Percentiles rank a stretch among this genome's conserved stretches.
These are phyloP conservation scores for Incurvaria masculella DNA, from an alignment of 2,888 invertebrate species.

Conservation along the genomic window DNA sequence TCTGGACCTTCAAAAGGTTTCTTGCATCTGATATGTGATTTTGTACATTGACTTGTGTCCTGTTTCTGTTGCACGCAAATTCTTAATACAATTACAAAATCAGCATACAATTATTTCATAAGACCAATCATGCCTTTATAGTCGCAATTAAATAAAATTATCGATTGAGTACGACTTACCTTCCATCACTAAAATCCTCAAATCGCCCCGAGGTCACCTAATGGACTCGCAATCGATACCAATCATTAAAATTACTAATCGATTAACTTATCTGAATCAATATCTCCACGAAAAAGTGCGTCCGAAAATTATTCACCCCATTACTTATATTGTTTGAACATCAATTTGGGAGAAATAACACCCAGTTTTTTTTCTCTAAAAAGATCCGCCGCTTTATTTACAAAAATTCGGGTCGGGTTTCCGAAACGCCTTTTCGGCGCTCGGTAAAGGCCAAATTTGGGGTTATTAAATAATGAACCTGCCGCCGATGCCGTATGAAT, in stretches of 20 bases:
- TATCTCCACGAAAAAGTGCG: not conserved
- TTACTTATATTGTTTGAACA: not conserved
- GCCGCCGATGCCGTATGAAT: slow-evolving; percentile 4
- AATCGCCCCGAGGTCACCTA: too few species aligned
- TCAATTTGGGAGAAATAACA: not conserved
- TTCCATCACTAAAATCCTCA: too few species aligned
- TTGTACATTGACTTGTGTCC: too few species aligned
- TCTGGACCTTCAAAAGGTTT: too few species aligned
- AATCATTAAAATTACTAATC: slow-evolving; percentile 4
- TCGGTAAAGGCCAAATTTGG: slow-evolving; percentile 30
- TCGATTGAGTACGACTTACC: too few species aligned
- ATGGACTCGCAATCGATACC: not conserved
- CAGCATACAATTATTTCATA: too few species aligned
- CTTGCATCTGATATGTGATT: too few species aligned
- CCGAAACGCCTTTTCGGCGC: slow-evolving; percentile 30
- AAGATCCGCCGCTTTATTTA: not conserved
- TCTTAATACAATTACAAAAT: too few species aligned
- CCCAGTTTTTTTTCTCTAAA: not conserved
- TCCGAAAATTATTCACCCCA: not conserved
- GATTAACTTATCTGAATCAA: slow-evolving; percentile 7
- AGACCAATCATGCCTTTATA: too few species aligned
- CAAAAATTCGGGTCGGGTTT: not conserved
- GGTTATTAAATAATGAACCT: slow-evolving; percentile 44
- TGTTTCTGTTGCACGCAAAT: too few species aligned
- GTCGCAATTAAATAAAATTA: too few species aligned